Evolutionary conservation across 2,113 vertebrate genomes (phyloP), one percentile per base, ranked within the genome.

Genomic region (Forbesichthys papilliferus): DNA sequence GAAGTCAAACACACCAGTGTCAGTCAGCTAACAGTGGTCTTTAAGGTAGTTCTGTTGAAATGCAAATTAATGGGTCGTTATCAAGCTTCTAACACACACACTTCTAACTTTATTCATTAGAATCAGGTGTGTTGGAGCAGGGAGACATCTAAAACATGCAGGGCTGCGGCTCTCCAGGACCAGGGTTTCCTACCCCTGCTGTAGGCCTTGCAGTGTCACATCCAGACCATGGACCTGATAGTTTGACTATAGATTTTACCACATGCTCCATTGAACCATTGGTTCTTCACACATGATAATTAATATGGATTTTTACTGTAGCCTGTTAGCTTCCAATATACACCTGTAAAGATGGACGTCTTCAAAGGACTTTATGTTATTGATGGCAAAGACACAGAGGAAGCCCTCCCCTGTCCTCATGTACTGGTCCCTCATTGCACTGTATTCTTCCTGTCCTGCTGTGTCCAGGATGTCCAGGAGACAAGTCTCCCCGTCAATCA

Each of bases 371-470:
- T 94, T 93, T 58, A 63, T 88, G 79, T 96, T 95, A 84, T 96
- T 94, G 68, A 97, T 94, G 73, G 95, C 94, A 14, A 95, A 96
- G 76, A 96, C 94, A 36, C 94, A 95, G 12, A 97, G 92, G 84
- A 96, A 95, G 6, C 95, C 95, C 75, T 96, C 95, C 6, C 94
- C 93, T 0, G 90, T 93, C 66, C 94, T 92, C 94, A 96, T 90
- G 63, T 96, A 95, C 84, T 96, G 94, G 84, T 96, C 94, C 76
- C 93, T 90, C 92, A 95, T 94, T 69, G 93, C 91, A n/a, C 90
- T 94, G 84, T 93, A 93, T 88, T 93, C 92, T 85, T 93, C 92
- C 80, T 93, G 92, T 84, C 92, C 92, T 61, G 92, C 92, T 20
- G 92, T 93, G 90, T 93, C 92, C 84, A 93, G 86, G 77, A 93